Conservation (phyloP, 2,113 vertebrate genomes). For the Cephalopholis sonnerati region DNA sequence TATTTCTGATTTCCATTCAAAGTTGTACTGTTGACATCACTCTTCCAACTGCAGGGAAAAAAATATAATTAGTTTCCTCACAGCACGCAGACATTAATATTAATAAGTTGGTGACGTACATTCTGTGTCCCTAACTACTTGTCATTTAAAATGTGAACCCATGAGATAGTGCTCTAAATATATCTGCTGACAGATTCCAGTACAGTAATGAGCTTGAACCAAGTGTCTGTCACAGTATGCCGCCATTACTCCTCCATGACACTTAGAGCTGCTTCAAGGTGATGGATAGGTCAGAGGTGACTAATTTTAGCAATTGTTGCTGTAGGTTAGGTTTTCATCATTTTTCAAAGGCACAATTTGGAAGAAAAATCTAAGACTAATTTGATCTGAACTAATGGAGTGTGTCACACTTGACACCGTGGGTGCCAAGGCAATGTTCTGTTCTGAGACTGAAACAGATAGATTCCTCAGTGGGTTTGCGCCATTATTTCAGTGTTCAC, state of each 20-base stretch:
- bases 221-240: constrained; percentile 72
- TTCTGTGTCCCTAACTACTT: constrained; percentile 75
- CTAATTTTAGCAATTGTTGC: constrained; percentile 73
- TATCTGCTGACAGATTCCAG: constrained; percentile 75
- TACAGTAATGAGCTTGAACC: constrained; percentile 81
- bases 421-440: constrained; percentile 14
- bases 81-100: constrained; percentile 80
- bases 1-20: constrained; percentile 61
- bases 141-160: constrained; percentile 78
- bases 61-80: constrained; percentile 82
- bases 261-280: constrained; percentile 42
- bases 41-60: constrained; percentile 52
- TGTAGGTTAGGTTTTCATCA: constrained; percentile 61
- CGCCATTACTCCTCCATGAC: constrained; percentile 65
- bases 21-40: constrained; percentile 72
- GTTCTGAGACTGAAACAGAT: neutral
- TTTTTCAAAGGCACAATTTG: constrained; percentile 69
- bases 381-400: constrained; percentile 67
- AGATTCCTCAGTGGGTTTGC: constrained; percentile 16
- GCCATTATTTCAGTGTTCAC: constrained; percentile 10
- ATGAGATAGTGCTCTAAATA: constrained; percentile 78
- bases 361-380: constrained; percentile 63
- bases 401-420: constrained; percentile 33
- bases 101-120: constrained; percentile 73
- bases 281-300: constrained; percentile 79